A percentile compares a stretch with the other conserved stretches of the same genome.
Conservation (phyloP, 2,113 vertebrate species). For the Actenoides hombroni region DNA sequence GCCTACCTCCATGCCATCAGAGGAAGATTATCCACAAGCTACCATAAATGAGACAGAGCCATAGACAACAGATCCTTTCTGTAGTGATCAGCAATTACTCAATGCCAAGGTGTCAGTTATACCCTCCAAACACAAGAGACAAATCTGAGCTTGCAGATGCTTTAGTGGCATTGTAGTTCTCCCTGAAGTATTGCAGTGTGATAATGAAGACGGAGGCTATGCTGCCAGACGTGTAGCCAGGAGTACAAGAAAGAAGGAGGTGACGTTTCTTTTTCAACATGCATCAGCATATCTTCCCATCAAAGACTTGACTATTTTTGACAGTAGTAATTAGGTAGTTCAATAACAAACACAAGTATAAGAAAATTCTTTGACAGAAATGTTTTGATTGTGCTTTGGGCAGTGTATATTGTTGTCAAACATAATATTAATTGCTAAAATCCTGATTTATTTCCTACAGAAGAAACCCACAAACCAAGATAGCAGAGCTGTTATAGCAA, state of each 20-base stretch:
- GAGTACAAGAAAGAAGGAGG: neutral
- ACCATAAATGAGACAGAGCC: neutral
- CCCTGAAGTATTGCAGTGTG: neutral
- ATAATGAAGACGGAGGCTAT: neutral
- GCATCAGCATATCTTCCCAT: neutral
- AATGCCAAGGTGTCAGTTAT: neutral
- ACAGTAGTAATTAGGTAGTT: constrained; percentile 30
- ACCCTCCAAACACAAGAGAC: neutral
- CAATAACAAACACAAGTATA: neutral
- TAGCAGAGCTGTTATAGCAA: neutral
- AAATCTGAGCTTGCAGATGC: constrained; percentile 26
- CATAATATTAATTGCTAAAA: neutral
- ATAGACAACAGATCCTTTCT: neutral
- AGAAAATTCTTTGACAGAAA: constrained; percentile 9
- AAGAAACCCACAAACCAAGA: neutral
- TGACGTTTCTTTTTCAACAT: neutral
- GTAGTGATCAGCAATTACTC: constrained; percentile 2
- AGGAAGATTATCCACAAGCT: neutral
- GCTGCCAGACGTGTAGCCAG: neutral
- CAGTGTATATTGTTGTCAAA: neutral
- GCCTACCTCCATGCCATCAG: neutral
- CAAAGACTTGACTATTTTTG: constrained; percentile 17
- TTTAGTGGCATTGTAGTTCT: neutral
- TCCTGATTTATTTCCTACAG: neutral
- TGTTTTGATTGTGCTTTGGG: constrained; percentile 7